A percentile compares a stretch with the other conserved stretches of the same genome.
Conservation (phyloP, 1,140 invertebrate genomes). For the Zaprionus taronus region DNA sequence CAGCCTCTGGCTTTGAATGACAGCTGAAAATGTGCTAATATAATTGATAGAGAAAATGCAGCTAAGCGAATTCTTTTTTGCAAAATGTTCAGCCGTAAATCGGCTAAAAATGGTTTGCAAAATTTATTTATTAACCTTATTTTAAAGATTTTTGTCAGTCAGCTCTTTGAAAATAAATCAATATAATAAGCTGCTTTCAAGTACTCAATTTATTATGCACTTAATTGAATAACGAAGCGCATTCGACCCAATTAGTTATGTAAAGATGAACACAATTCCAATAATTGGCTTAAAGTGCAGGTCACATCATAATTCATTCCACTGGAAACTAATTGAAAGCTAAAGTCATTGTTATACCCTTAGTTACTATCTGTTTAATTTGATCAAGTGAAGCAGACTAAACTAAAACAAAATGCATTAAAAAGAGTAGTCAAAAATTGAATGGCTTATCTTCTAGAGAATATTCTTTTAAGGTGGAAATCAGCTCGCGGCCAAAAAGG, state of each 20-base stretch:
- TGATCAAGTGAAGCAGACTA: no score
- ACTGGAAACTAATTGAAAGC: no score
- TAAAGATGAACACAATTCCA: not conserved
- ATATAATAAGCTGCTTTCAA: not conserved
- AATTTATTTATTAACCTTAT: not conserved
- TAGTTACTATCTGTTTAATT: no score
- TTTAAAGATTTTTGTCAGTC: not conserved
- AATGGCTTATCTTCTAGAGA: not conserved
- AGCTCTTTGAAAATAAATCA: not conserved
- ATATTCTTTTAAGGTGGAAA: not conserved
- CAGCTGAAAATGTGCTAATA: not conserved
- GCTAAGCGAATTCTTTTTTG: not conserved
- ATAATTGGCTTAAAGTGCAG: not conserved
- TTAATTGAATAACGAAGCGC: slow-evolving; percentile 10
- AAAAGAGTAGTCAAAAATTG: not conserved
- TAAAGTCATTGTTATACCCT: no score
- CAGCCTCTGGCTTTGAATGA: slow-evolving; percentile 6
- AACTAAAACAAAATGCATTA: not conserved
- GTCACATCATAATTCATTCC: no score
- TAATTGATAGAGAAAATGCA: slow-evolving; percentile 4
- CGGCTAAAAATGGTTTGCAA: not conserved
- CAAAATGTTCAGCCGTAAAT: not conserved
- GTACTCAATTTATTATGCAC: slow-evolving; percentile 9
- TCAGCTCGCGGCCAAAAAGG: not conserved
- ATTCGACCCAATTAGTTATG: not conserved